Base-by-base conservation (phyloP, 2,113 vertebrate species). In the Epinephelus lanceolatus region DNA sequence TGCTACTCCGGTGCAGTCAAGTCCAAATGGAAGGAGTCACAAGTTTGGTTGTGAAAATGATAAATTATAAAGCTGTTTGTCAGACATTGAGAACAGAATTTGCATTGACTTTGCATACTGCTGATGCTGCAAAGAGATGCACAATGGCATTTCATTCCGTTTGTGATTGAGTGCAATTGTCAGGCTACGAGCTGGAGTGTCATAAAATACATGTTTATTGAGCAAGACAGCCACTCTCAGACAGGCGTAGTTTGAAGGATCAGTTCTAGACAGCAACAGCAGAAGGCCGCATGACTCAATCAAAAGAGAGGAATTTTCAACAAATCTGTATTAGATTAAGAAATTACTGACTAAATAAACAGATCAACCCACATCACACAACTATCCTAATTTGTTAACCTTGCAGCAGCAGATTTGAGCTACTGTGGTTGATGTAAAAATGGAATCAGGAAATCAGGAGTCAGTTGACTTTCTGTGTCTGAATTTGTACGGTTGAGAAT, bases 151-250 rank as follows among this genome's bases (percentile, higher is more conserved):
- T 78, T 78, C 56, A 73, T 83, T 89, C 62, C 47, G 27, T 77
- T 53, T 83, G 84, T 86, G 76, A 89, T 74, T 66, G 80, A 91
- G 66, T 89, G 72, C 74, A 85, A 82, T 84, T 91, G 84, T 90
- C 53, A 78, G 65, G 77, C 80, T 76, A 23, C 59, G 83, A 83
- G 85, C 76, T 30, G 42, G 52, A 18, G 63, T 69, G 71, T 81
- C 86, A 82, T 88, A 74, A 92, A 88, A 88, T 76, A 71, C 65
- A 76, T 53, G 60, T 87, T 85, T 80, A 85, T 61, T 57, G 52
- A 81, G 86, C 52, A 45, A 66, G 79, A 57, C 57, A 76, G 75
- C 47, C 45, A 73, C 72, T 69, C 74, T 72, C 66, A 78, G 61
- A 81, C 79, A 80, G 71, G 33, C 67, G 8, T 45, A 19, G 57